Evolutionary conservation across 2,888 invertebrate genomes (phyloP).

Genomic region (Tenthredo distinguenda): DNA sequence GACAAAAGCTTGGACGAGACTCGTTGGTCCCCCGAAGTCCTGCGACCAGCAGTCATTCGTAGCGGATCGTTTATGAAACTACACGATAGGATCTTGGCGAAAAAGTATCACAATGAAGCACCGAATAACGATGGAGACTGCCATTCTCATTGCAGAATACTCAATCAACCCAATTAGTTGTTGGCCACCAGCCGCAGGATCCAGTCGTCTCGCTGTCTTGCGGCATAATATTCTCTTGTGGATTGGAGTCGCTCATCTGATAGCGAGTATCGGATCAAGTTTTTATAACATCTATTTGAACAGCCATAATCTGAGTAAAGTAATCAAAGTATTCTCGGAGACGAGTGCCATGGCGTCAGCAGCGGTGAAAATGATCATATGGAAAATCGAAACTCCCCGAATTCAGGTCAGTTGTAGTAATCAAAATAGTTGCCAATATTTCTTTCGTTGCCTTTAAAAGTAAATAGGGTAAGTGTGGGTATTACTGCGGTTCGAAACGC

Average conservation of each 20-base stretch:
- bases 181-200: not conserved
- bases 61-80: not conserved
- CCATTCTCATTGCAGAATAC: not conserved
- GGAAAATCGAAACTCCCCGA: not conserved
- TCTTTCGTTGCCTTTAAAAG: no score
- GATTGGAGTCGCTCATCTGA: not conserved
- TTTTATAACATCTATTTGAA: not conserved
- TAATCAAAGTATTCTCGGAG: not conserved
- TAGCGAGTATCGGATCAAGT: not conserved
- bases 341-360: not conserved
- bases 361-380: not conserved
- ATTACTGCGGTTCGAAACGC: no score
- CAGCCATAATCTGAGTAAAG: not conserved
- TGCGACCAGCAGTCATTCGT: not conserved
- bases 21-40: not conserved
- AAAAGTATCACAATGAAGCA: conserved; percentile 32
- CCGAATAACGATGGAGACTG: not conserved
- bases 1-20: not conserved
- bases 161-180: not conserved
- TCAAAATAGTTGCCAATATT: no score
- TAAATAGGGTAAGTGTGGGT: no score
- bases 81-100: not conserved
- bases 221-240: not conserved
- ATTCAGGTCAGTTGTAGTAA: not conserved
- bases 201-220: not conserved